These are phyloP conservation scores for Calypte anna DNA, from an alignment of 2,113 vertebrate species.

Conservation along the genomic window DNA sequence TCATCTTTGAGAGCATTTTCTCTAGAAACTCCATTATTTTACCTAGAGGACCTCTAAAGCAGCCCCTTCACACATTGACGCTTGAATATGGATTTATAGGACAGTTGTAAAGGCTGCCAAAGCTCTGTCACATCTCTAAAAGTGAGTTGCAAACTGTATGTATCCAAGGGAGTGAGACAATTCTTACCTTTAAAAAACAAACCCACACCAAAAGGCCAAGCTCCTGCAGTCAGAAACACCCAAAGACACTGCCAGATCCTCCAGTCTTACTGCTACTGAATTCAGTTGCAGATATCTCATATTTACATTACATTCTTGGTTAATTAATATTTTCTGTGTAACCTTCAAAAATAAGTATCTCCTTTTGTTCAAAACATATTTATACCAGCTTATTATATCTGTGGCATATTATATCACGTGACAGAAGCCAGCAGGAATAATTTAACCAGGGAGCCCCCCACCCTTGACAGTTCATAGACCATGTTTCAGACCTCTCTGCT, in stretches of 20 bases:
- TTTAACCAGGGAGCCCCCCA: not conserved
- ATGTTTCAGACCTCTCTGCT: not conserved
- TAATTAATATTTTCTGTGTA: not conserved
- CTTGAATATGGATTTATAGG: conserved; percentile 35
- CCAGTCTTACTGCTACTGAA: not conserved
- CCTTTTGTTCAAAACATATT: not conserved
- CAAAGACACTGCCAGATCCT: not conserved
- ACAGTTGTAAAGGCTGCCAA: conserved; percentile 30
- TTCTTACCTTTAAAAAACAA: not conserved
- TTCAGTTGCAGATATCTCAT: not conserved
- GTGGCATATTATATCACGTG: rapidly evolving
- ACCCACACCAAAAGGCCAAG: not conserved
- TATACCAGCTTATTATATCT: not conserved
- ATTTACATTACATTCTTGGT: not conserved
- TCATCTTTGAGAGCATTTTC: not conserved
- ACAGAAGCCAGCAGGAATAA: not conserved
- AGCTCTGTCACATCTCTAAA: not conserved
- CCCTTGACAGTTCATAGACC: rapidly evolving
- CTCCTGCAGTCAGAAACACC: not conserved
- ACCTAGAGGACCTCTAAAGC: not conserved
- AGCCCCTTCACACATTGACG: conserved; percentile 14
- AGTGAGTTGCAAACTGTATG: conserved; percentile 19
- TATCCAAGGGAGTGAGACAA: not conserved
- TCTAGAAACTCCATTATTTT: conserved; percentile 22
- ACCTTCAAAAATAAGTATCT: not conserved